Evolutionary conservation across 2,113 vertebrate genomes (phyloP).

Genomic region (Nymphicus hollandicus): DNA sequence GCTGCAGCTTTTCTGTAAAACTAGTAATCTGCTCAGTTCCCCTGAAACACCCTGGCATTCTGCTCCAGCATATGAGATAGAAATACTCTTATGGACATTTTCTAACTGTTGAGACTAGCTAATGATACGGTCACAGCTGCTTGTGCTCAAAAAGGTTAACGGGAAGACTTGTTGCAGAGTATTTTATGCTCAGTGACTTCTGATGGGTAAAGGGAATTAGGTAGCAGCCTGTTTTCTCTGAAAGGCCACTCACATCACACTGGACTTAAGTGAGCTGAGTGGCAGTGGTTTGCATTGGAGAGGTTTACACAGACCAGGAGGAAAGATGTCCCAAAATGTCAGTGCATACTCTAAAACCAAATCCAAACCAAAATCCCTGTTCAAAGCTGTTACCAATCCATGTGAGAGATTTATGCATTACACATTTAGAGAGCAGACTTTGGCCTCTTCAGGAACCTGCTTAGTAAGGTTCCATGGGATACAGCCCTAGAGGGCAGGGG

Average conservation of each 20-base stretch:
- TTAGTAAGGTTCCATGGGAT: not conserved
- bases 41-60: not conserved
- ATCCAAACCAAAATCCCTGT: not conserved
- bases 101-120: not conserved
- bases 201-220: not conserved
- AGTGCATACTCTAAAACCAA: not conserved
- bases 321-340: not conserved
- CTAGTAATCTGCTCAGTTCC: not conserved
- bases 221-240: not conserved
- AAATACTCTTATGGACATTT: not conserved
- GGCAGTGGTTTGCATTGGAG: not conserved
- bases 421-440: not conserved
- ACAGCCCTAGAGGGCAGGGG: not conserved
- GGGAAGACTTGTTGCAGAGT: not conserved
- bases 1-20: not conserved
- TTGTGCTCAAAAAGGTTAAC: not conserved
- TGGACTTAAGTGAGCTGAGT: not conserved
- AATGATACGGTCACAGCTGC: not conserved
- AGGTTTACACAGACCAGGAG: not conserved
- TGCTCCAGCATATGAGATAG: not conserved
- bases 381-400: not conserved
- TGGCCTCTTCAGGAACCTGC: not conserved
- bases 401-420: not conserved
- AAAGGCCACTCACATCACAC: not conserved
- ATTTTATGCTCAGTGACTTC: not conserved